A percentile compares a stretch with the other conserved stretches of the same genome.
phyloP scores from a whole-genome alignment of 2,797 vertebrate genomes.

The Lagodon rhomboides region DNA sequence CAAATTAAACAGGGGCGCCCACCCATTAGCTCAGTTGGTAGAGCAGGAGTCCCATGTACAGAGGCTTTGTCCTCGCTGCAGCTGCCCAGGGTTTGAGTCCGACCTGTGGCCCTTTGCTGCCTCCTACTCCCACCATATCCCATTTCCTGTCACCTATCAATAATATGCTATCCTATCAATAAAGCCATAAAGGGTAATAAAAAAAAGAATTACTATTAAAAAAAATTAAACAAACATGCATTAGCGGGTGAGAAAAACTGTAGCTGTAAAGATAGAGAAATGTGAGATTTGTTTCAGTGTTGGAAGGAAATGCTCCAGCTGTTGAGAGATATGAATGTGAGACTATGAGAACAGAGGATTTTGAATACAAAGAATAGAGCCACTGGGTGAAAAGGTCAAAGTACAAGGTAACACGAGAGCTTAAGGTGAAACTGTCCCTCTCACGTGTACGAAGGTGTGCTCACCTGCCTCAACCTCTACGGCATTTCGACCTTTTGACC shows the following conservation, averaged over 20 bases:
- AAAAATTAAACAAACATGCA: background rate
- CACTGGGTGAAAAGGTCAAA: constrained; percentile 42
- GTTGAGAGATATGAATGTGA: background rate
- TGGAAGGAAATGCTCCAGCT: background rate
- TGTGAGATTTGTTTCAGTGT: background rate
- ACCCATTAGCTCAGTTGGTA: too few species aligned
- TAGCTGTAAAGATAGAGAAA: background rate
- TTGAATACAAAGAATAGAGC: background rate
- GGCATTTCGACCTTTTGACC: constrained; percentile 40
- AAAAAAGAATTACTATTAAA: background rate
- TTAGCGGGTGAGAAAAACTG: background rate
- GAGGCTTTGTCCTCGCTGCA: too few species aligned
- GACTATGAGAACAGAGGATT: background rate
- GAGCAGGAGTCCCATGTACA: too few species aligned
- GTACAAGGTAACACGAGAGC: background rate
- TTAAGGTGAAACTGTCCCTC: constrained; percentile 11
- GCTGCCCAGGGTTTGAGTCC: too few species aligned
- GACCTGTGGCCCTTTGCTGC: too few species aligned
- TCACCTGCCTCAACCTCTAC: constrained; percentile 34
- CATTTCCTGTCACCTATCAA: too few species aligned
- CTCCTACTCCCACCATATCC: too few species aligned
- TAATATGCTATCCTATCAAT: too few species aligned
- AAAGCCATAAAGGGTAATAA: too few species aligned
- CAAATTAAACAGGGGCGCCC: too few species aligned
- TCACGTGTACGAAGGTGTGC: constrained; percentile 5